These are phyloP conservation scores for Lepidocyrtoides sp. DNA, from an alignment of 2,888 invertebrate genomes.

Conservation along the genomic window DNA sequence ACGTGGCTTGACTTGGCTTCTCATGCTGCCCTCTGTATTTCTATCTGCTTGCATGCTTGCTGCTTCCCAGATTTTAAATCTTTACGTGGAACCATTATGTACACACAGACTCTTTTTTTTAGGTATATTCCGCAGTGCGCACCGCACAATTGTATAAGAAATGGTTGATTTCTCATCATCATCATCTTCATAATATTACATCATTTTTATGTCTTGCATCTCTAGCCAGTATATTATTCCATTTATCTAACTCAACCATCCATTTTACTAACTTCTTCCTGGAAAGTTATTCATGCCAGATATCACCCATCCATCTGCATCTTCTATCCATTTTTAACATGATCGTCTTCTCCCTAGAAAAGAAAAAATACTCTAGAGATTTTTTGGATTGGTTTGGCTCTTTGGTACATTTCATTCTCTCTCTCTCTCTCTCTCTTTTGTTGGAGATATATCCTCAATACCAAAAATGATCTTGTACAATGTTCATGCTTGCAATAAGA, in stretches of 20 bases:
- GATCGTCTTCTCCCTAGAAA: background rate
- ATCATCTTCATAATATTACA: background rate
- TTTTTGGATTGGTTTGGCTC: background rate
- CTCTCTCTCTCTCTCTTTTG: background rate
- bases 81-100: too few relatives aligned
- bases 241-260: constrained; percentile 18
- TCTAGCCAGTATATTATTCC: background rate
- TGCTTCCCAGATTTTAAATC: constrained; percentile 19
- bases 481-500: constrained; percentile 23
- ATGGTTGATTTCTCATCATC: background rate
- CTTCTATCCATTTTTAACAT: constrained; percentile 38
- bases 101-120: too few relatives aligned
- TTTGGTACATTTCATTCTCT: background rate
- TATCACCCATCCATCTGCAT: constrained; percentile 26
- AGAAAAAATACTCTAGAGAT: constrained; percentile 10
- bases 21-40: too few relatives aligned
- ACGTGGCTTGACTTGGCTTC: too few relatives aligned
- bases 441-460: background rate
- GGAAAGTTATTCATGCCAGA: constrained; percentile 35
- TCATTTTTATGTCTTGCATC: background rate
- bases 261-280: constrained; percentile 38
- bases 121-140: background rate
- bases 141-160: constrained; percentile 2
- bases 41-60: too few relatives aligned
- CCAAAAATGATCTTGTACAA: background rate